Evolutionary conservation across 1,140 invertebrate species (phyloP).

Genomic region (Meteorus sp.): DNA sequence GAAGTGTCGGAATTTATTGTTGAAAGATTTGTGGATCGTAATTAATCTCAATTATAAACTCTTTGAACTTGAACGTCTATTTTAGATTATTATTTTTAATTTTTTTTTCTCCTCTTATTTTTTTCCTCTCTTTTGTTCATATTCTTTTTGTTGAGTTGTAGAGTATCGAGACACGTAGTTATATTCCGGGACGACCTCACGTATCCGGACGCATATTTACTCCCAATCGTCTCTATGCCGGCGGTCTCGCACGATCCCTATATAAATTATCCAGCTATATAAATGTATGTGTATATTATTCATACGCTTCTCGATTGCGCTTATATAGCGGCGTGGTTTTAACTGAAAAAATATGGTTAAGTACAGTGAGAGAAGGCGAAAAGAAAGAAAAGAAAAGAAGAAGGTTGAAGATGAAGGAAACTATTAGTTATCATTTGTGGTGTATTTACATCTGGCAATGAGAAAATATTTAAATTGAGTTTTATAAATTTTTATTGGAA

Average conservation of each 20-base stretch:
- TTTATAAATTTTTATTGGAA: no score
- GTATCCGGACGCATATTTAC: constrained; percentile 3
- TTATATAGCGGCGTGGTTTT: background rate
- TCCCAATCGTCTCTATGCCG: background rate
- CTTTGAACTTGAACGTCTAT: constrained; percentile 7
- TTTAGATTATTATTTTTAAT: no score
- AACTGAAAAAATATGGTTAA: background rate
- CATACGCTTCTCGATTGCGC: background rate
- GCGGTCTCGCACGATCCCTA: background rate
- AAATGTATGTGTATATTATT: no score
- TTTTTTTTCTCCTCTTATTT: constrained; percentile 9
- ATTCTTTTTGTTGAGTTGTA: no score
- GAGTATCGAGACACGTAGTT: no score
- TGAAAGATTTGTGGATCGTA: constrained; percentile 12
- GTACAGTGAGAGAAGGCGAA: no score
- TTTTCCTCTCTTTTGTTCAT: background rate
- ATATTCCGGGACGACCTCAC: background rate
- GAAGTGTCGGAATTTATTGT: constrained; percentile 1
- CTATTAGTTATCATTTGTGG: no score
- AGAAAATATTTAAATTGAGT: no score
- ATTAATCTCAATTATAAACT: constrained; percentile 22
- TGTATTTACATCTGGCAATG: no score
- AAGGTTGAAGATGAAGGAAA: no score
- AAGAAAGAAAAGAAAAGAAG: no score
- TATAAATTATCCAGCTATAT: background rate